These are phyloP conservation scores for Nothobranchius kuhntae DNA, from an alignment of 2,113 vertebrate species.

Conservation along the genomic window DNA sequence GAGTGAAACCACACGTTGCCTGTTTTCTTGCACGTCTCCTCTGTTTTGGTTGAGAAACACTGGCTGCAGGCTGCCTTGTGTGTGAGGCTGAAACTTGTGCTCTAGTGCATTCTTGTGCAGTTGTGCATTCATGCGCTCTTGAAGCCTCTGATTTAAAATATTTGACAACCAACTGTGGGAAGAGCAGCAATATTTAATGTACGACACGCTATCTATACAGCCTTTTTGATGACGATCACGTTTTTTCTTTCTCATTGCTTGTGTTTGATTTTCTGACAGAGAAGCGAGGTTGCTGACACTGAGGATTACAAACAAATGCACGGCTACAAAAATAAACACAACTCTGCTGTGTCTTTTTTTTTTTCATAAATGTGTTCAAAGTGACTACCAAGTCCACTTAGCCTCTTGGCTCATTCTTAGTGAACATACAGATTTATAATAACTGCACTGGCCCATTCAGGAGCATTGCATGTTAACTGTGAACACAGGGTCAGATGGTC, in stretches of 20 bases:
- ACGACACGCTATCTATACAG: conserved; percentile 6
- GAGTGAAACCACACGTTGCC: conserved; percentile 21
- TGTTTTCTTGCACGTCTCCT: conserved; percentile 28
- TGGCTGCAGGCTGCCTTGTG: conserved; percentile 36
- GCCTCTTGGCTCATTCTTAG: not conserved
- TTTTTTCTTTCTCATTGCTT: conserved; percentile 25
- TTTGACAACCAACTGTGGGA: conserved; percentile 41
- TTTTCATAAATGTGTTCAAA: not conserved
- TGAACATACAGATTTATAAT: conserved; percentile 7
- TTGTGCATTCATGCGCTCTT: conserved; percentile 26
- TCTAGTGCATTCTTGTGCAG: conserved; percentile 26
- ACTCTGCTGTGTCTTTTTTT: not conserved
- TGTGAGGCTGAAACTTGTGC: conserved; percentile 31
- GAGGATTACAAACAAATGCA: conserved; percentile 7
- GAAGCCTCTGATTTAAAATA: conserved; percentile 23
- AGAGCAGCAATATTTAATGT: conserved; percentile 33
- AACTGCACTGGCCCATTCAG: conserved; percentile 6
- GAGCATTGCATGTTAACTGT: conserved; percentile 18
- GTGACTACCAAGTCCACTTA: not conserved
- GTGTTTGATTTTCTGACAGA: conserved; percentile 25
- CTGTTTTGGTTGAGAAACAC: conserved; percentile 18
- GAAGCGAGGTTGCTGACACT: conserved; percentile 14
- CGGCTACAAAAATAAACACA: conserved; percentile 4
- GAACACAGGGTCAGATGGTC: not conserved
- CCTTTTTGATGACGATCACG: conserved; percentile 15